These are phyloP conservation scores for Lissocephala sabroskyi DNA, from an alignment of 2,888 invertebrate species.

Conservation along the genomic window DNA sequence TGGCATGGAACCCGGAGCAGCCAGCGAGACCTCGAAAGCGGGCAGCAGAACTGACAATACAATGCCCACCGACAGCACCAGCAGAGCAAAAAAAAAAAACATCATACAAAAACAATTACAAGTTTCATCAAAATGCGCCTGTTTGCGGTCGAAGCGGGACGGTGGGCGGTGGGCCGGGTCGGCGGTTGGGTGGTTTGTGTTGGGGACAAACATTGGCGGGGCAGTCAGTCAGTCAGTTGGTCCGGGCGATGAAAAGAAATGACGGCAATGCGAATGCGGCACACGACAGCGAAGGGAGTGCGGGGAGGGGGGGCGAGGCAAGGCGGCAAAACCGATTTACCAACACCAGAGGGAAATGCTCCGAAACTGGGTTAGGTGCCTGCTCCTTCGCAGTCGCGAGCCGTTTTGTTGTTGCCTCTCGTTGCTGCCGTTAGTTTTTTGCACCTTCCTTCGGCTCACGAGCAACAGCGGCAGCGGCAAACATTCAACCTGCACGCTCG, in stretches of 20 bases:
- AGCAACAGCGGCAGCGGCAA: too few species aligned
- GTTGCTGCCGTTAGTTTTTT: too few species aligned
- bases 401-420: too few species aligned
- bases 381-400: too few species aligned
- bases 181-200: not conserved
- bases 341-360: not conserved
- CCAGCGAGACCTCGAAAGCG: conserved; percentile 13
- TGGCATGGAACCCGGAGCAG: conserved; percentile 26
- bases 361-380: conserved; percentile 48
- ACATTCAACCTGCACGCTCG: too few species aligned
- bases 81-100: conserved; percentile 18
- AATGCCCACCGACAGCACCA: conserved; percentile 7
- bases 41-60: conserved; percentile 11
- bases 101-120: conserved; percentile 56
- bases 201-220: conserved; percentile 34
- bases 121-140: conserved; percentile 40
- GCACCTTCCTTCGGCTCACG: not conserved
- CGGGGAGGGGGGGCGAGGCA: conserved; percentile 6
- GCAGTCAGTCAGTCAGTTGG: conserved; percentile 48
- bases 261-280: conserved; percentile 29
- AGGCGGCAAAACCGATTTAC: conserved; percentile 11
- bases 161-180: too few species aligned
- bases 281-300: not conserved
- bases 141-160: conserved; percentile 25
- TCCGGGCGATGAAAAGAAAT: conserved; percentile 56